Evolutionary conservation across 1,140 invertebrate species (phyloP), one percentile per base, ranked within the genome.

Genomic region (Octopus bimaculoides): DNA sequence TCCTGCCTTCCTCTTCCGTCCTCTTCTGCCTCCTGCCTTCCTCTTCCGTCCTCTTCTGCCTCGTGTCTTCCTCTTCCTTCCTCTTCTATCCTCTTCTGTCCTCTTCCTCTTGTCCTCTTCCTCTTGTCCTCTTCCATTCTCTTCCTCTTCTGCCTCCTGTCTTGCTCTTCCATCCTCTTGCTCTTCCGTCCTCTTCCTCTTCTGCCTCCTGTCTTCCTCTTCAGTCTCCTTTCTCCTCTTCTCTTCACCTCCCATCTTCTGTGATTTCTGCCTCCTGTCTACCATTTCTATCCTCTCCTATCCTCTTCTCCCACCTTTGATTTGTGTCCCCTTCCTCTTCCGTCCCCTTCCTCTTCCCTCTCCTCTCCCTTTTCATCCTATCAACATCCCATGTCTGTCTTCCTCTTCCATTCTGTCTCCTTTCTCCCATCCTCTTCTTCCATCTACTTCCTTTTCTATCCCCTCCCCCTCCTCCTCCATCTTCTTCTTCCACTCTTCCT

Each of bases 61-160:
- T 41, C 26, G 1, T 41, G 26, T 41, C 26, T 41, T 41, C 26
- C 26, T 41, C 26, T 41, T 41, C 26, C 26, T 41, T 41, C 26
- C 26, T 0, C 26, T 41, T 0, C 26, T 41, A 3, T 41, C 26
- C 2, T 41, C 26, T 41, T 2, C 2, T 41, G 0, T 41, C 26
- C 26, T 0, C 26, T 2, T 41, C 26, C 26, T 41, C 1, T 41
- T 3, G 1, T 41, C 26, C 26, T 41, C 26, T 41, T 41, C 26
- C n/a, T 54, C 10, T 20, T 77, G 80, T 77, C 14, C 6, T n/a
- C n/a, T n/a, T n/a, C n/a, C n/a, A n/a, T n/a, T n/a, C 74, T 41
- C 17, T 61, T 75, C 26, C 5, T 41, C 78, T 78, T 75, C 26
- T 20, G 77, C 54, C 41, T 41, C 26, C 26, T 41, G 26, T 41